phyloP scores from a whole-genome alignment of 2,797 vertebrate genomes.

The Glossophaga mutica region DNA sequence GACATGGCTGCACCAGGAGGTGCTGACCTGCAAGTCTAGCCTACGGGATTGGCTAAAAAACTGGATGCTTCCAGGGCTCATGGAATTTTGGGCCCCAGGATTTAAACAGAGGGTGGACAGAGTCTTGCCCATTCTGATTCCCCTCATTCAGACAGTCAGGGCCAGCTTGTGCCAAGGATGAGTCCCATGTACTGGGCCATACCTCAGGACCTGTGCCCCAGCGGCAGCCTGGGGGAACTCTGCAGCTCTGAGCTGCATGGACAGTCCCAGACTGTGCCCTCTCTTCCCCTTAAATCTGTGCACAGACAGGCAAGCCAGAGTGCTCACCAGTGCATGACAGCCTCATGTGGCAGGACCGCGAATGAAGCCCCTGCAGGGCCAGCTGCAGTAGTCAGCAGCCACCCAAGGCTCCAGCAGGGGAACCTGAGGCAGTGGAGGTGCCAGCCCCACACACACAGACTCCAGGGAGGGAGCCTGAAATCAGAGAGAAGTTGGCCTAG shows the following conservation, averaged over 20 bases:
- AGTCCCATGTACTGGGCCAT: not conserved
- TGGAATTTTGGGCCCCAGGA: not conserved
- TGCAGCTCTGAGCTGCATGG: not conserved
- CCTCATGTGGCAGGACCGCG: no score
- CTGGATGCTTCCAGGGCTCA: not conserved
- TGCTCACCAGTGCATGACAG: not conserved
- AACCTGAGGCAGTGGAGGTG: not conserved
- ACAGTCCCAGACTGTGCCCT: not conserved
- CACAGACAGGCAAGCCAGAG: not conserved
- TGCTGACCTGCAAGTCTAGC: not conserved
- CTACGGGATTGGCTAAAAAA: not conserved
- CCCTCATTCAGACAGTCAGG: not conserved
- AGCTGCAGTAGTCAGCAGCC: not conserved
- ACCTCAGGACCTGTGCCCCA: not conserved
- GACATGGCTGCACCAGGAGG: not conserved
- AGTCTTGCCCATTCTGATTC: not conserved
- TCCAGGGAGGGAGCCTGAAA: not conserved
- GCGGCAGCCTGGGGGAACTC: not conserved
- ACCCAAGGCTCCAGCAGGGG: not conserved
- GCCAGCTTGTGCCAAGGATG: not conserved
- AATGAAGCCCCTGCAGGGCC: no score
- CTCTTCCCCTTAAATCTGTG: not conserved
- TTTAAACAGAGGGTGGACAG: not conserved
- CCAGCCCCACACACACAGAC: no score
- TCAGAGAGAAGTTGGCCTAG: not conserved